These are phyloP conservation scores for Callipepla californica DNA, from an alignment of 2,113 vertebrate genomes.

Conservation along the genomic window DNA sequence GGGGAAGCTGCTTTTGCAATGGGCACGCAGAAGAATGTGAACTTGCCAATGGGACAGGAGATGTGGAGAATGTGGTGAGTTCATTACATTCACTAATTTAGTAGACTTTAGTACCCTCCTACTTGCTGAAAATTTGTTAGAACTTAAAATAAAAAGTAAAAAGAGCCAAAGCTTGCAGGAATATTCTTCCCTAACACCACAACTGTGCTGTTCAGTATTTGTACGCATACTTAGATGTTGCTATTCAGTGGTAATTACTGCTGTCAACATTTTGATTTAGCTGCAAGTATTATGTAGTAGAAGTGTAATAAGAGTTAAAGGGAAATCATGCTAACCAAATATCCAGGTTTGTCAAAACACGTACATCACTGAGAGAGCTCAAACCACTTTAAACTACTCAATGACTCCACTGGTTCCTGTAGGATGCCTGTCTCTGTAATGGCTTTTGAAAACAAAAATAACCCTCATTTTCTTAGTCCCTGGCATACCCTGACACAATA, in stretches of 20 bases:
- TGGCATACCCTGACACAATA: not conserved
- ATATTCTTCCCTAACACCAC: not conserved
- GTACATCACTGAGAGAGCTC: not conserved
- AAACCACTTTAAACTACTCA: not conserved
- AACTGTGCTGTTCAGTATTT: not conserved
- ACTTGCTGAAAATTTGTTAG: not conserved
- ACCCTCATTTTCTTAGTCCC: not conserved
- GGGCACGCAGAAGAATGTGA: constrained; percentile 89
- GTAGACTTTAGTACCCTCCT: not conserved
- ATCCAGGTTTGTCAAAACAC: not conserved
- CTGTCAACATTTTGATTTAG: not conserved
- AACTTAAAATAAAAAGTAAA: not conserved
- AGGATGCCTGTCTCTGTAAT: not conserved
- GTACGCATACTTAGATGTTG: not conserved
- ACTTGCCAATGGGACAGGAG: constrained; percentile 45
- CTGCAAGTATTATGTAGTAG: not conserved
- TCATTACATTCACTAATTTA: not conserved
- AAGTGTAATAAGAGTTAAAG: not conserved
- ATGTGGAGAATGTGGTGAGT: constrained; percentile 69
- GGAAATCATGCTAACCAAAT: not conserved
- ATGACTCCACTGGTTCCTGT: not conserved
- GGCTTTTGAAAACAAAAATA: constrained; percentile 35
- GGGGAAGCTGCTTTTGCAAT: constrained; percentile 89
- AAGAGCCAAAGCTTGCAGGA: not conserved
- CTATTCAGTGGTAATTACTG: not conserved